These are phyloP conservation scores for Poeciliopsis infans DNA, from an alignment of 2,797 vertebrate genomes.

Conservation along the genomic window DNA sequence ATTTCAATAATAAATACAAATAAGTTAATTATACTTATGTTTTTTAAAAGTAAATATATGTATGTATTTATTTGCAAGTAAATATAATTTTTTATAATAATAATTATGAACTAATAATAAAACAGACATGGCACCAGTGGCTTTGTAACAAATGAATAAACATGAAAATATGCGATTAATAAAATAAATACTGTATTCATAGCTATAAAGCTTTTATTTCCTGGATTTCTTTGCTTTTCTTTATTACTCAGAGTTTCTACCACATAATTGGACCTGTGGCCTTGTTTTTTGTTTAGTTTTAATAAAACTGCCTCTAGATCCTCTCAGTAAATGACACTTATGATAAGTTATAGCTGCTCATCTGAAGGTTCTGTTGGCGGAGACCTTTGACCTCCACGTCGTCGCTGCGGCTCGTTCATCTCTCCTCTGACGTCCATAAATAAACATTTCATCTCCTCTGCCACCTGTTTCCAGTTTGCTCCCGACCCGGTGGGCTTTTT, in stretches of 20 bases:
- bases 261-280: too few species aligned
- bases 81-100: too few species aligned
- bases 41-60: too few species aligned
- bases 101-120: too few species aligned
- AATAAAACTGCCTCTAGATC: too few species aligned
- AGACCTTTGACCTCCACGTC: background rate
- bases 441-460: constrained; percentile 8
- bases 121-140: too few species aligned
- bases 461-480: constrained; percentile 56
- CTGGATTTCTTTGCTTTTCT: background rate
- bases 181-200: too few species aligned
- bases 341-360: constrained; percentile 6
- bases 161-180: too few species aligned
- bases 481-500: constrained; percentile 31
- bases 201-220: background rate
- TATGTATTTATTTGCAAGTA: too few species aligned
- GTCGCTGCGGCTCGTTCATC: background rate
- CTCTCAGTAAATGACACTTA: background rate
- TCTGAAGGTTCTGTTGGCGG: constrained; percentile 15
- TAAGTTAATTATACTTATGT: too few species aligned
- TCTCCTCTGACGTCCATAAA: constrained; percentile 18
- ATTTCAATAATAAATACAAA: background rate
- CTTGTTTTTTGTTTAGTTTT: background rate
- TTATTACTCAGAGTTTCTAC: background rate
- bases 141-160: too few species aligned